These are phyloP conservation scores for Anthoscopus minutus DNA, from an alignment of 2,113 vertebrate species.

Conservation along the genomic window DNA sequence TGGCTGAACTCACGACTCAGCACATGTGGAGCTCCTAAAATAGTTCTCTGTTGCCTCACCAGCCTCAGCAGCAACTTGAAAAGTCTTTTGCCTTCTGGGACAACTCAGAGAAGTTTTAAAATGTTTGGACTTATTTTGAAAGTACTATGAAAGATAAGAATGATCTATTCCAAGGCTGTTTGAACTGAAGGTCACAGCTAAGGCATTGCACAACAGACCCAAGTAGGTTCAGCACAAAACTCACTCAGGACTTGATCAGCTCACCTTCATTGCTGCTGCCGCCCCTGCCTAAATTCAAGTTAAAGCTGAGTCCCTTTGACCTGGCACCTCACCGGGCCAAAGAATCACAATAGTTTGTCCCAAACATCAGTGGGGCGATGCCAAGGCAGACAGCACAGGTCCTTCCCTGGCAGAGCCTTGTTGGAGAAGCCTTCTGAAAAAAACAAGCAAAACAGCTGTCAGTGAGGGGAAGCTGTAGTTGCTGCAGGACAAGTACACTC, in stretches of 20 bases:
- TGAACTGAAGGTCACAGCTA: not conserved
- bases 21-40: slow-evolving; percentile 43
- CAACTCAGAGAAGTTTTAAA: slow-evolving; percentile 5
- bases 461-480: not conserved
- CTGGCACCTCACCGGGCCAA: not conserved
- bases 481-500: not conserved
- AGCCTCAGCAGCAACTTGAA: not conserved
- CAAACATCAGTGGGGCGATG: not conserved
- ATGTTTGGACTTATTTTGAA: slow-evolving; percentile 34
- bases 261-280: not conserved
- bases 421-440: not conserved
- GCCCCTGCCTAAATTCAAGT: not conserved
- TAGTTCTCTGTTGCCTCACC: slow-evolving; percentile 22
- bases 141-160: slow-evolving; percentile 44
- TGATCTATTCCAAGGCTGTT: not conserved
- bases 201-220: not conserved
- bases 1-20: slow-evolving; percentile 28
- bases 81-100: slow-evolving; percentile 32
- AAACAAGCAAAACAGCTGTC: not conserved
- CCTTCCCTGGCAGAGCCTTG: not conserved
- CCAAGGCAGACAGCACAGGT: not conserved
- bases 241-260: not conserved
- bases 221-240: not conserved
- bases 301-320: not conserved
- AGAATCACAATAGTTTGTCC: not conserved